phyloP scores from a whole-genome alignment of 2,113 vertebrate species.

The Toxotes chatareus region DNA sequence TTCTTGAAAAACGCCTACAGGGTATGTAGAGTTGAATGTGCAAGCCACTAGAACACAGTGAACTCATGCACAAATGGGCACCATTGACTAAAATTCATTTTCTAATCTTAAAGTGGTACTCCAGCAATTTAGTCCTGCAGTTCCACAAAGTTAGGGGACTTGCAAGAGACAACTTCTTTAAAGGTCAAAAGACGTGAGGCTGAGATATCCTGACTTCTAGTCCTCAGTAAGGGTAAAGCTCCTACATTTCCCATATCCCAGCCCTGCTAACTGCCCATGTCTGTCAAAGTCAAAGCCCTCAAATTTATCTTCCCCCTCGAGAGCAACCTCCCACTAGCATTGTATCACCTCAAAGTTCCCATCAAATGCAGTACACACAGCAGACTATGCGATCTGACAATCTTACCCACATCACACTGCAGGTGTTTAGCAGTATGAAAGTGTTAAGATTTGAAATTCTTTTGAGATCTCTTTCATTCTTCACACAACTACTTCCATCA shows the following conservation, averaged over 20 bases:
- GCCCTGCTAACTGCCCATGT: background rate
- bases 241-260: background rate
- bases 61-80: background rate
- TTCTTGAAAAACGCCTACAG: background rate
- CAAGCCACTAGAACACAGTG: background rate
- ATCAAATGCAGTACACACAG: background rate
- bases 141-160: background rate
- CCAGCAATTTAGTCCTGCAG: background rate
- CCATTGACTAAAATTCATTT: background rate
- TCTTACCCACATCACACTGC: background rate
- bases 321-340: too few relatives aligned
- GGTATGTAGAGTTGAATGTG: background rate
- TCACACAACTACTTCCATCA: background rate
- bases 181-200: background rate
- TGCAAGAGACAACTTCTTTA: background rate
- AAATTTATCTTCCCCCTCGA: background rate
- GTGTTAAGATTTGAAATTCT: background rate
- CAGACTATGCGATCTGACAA: background rate
- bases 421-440: too few relatives aligned
- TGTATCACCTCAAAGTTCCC: too few relatives aligned
- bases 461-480: background rate
- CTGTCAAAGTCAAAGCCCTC: background rate
- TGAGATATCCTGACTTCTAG: background rate
- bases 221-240: background rate
- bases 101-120: background rate